Evolutionary conservation across 2,797 vertebrate species (phyloP).

Genomic region (Spinus olivaceus): DNA sequence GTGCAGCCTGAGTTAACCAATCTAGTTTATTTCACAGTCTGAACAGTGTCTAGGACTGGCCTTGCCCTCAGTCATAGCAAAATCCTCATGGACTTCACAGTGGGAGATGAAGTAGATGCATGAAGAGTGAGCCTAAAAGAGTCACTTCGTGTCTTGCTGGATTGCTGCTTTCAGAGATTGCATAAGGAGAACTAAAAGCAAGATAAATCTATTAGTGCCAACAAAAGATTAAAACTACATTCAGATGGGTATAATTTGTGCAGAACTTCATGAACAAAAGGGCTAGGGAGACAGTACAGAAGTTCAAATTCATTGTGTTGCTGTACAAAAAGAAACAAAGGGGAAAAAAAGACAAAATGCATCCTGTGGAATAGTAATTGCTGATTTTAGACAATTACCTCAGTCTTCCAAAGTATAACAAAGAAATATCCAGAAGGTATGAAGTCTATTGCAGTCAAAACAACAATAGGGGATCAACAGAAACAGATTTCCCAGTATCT

Average conservation of each 20-base stretch:
- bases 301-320: not conserved
- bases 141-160: not conserved
- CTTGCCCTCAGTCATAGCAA: not conserved
- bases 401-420: not conserved
- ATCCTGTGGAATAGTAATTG: not conserved
- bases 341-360: not conserved
- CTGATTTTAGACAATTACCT: not conserved
- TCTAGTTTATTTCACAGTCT: not conserved
- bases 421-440: not conserved
- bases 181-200: not conserved
- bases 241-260: not conserved
- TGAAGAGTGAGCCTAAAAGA: not conserved
- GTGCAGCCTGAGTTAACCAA: not conserved
- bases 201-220: not conserved
- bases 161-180: not conserved
- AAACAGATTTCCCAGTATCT: not conserved
- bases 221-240: not conserved
- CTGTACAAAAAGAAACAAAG: no score
- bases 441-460: not conserved
- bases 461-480: not conserved
- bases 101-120: not conserved
- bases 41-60: not conserved
- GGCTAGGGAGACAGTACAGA: not conserved
- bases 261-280: not conserved
- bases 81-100: not conserved